Base-by-base conservation (phyloP, 2,888 invertebrate species). In the Antheraea assamensis region DNA sequence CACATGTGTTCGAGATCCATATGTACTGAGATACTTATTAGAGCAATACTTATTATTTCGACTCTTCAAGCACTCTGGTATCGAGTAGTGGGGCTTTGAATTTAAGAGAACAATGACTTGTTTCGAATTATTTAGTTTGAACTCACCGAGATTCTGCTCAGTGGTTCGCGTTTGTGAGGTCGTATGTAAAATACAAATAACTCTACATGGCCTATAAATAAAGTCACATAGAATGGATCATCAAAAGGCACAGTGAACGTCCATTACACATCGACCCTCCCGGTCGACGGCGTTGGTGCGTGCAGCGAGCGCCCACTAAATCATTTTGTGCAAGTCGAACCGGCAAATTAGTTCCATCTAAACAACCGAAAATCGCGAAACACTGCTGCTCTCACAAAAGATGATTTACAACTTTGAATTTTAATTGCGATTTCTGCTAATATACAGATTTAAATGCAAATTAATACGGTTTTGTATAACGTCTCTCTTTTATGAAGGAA, bases 331-430 rank as follows among this genome's bases (percentile, higher is more conserved):
- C 79, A 80, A 79, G 77, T 61, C 77, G 74, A 71, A 75, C 82
- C 84, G 82, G 78, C 75, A 82, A 84, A 84, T 84, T 83, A 83
- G 82, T 82, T 79, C 72, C 4, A 70, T 79, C 72, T 61, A 68
- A 68, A 68, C 35, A 64, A 64, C 61, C 61, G 17, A 64, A 64
- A 64, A 64, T 27, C 61, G 21, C 30, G 13, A 64, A 64, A 27
- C 27, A 64, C 17, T 64, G 19, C 61, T 30, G 30, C 61, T 17
- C 19, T 64, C 27, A 30, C 19, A 30, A 27, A 64, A 27, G 17
- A 64, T 64, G 17, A 64, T 64, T 64, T 64, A 64, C 30, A 27
- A 64, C 61, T 30, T 30, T 58, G 24, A 58, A 58, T 24, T 52
- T 24, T 24, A 58, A 58, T 58, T 64, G 30, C 17, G 30, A 64